Conservation (phyloP, 2,797 vertebrate genomes). For the Pterois miles region DNA sequence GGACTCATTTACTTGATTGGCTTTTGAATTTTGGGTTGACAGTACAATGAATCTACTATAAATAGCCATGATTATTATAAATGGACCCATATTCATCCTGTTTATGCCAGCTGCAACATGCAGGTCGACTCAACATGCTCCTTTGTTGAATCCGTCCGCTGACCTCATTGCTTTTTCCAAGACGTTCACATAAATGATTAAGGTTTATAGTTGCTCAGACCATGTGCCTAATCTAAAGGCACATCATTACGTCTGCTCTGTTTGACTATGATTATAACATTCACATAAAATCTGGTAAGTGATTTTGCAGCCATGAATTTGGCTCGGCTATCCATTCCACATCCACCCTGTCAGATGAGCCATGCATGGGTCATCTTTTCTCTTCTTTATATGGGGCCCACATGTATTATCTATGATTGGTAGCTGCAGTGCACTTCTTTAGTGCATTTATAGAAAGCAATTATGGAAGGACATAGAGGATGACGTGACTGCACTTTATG, state of each 20-base stretch:
- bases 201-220: slow-evolving; percentile 28
- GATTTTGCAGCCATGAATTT: slow-evolving; percentile 34
- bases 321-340: slow-evolving; percentile 16
- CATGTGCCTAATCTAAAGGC: slow-evolving; percentile 24
- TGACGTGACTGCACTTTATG: slow-evolving; percentile 67
- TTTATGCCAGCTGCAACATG: slow-evolving; percentile 12
- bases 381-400: slow-evolving; percentile 48
- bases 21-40: slow-evolving; percentile 19
- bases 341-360: slow-evolving; percentile 31
- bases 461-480: slow-evolving; percentile 63
- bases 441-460: slow-evolving; percentile 57
- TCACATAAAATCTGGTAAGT: slow-evolving; percentile 35
- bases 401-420: slow-evolving; percentile 61
- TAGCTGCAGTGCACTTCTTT: slow-evolving; percentile 54
- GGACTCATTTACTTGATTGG: slow-evolving; percentile 26
- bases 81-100: slow-evolving; percentile 5
- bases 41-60: background rate
- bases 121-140: slow-evolving; percentile 11
- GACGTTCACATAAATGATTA: slow-evolving; percentile 63
- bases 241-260: slow-evolving; percentile 18
- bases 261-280: slow-evolving; percentile 42
- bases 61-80: slow-evolving; percentile 16
- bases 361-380: slow-evolving; percentile 43
- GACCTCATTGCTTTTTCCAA: slow-evolving; percentile 58
- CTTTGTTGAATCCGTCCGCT: slow-evolving; percentile 34